Evolutionary conservation across 2,797 vertebrate species (phyloP), one percentile per base, ranked within the genome.

Genomic region (Rallus crepitans): DNA sequence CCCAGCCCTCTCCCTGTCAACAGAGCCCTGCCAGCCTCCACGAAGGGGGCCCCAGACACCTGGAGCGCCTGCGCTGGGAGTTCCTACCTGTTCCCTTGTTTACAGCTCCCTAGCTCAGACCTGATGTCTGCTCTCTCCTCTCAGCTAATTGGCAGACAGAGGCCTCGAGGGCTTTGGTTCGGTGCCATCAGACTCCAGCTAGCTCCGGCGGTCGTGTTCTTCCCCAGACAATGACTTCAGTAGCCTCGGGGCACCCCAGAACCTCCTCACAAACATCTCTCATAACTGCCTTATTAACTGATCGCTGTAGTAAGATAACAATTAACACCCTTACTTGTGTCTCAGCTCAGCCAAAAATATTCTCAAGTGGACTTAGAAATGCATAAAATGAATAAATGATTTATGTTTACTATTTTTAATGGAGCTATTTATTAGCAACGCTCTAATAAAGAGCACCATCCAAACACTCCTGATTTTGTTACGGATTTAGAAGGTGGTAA

Each of bases 211-310:
- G 85, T 86, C 33, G 39, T 90, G 86, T 96, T 96, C 94, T 91
- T 93, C 93, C 94, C 94, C 88, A 96, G 94, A 96, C 96, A 96
- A 93, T 96, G 95, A 97, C 94, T 97, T 96, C 95, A 97, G 93
- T 96, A 94, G 93, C 96, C 95, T 89, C 59, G 2, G 2, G 96
- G 95, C 93, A 96, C 82, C 93, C 78, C 93, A 94, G 95, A 96
- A 91, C 81, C 94, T 95, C 91, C 93, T 72, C 89, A 90, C 91
- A 96, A 95, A 96, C 94, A 87, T 95, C 96, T 91, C 93, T 72
- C 77, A 56, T 94, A 94, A 95, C 93, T 96, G 94, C 94, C 83
- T 97, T 96, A 96, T 93, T 95, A 96, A 96, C 96, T 93, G 95
- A 96, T 97, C 83, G 82, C 94, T 92, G 47, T 82, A 94, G 82